phyloP scores from a whole-genome alignment of 2,797 vertebrate genomes.

The Pristis pectinata region DNA sequence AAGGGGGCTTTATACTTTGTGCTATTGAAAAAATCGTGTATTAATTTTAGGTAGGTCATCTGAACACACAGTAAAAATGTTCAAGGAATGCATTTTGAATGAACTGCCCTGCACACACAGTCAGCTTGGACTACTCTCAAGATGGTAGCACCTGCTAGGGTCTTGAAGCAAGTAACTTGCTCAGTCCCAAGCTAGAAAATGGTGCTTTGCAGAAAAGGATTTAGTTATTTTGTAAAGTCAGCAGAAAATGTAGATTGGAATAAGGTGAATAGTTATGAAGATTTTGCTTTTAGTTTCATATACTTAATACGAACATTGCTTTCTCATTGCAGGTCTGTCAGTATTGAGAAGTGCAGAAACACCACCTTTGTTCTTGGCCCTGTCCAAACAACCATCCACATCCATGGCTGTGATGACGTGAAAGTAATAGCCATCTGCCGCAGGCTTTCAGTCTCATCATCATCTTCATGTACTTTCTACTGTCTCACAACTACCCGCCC shows the following conservation, averaged over 20 bases:
- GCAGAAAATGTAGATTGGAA: background rate
- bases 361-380: constrained; percentile 89
- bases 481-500: constrained; percentile 77
- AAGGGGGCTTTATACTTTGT: background rate
- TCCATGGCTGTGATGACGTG: constrained; percentile 80
- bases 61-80: background rate
- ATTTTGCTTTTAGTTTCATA: background rate
- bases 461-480: constrained; percentile 67
- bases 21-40: background rate
- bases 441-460: constrained; percentile 68
- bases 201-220: background rate
- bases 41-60: background rate
- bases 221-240: background rate
- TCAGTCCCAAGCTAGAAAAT: background rate
- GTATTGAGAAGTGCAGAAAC: constrained; percentile 83
- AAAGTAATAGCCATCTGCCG: constrained; percentile 73
- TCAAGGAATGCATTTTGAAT: background rate
- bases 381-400: constrained; percentile 71
- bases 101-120: background rate
- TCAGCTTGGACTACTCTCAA: too few relatives aligned
- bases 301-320: background rate
- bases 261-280: background rate
- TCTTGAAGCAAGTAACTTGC: background rate
- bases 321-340: constrained; percentile 69
- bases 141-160: background rate